Evolutionary conservation across 2,113 vertebrate genomes (phyloP).

Genomic region (Abramis brama): DNA sequence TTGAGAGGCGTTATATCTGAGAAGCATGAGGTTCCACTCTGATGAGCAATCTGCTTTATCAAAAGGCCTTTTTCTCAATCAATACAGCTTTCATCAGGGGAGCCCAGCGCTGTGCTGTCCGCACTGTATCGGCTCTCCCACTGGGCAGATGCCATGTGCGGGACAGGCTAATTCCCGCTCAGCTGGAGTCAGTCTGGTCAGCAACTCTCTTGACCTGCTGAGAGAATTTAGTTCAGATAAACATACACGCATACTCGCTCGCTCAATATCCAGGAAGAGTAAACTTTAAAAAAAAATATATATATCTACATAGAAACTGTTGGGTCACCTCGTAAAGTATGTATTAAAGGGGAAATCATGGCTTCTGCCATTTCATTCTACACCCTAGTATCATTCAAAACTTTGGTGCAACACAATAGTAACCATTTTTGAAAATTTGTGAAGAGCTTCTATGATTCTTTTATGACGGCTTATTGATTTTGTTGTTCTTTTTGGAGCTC

Average conservation of each 20-base stretch:
- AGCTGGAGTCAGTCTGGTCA: constrained; percentile 50
- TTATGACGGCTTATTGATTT: neutral
- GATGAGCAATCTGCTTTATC: constrained; percentile 79
- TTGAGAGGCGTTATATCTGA: constrained; percentile 72
- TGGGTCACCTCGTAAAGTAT: neutral
- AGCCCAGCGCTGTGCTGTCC: constrained; percentile 56
- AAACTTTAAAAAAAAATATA: neutral
- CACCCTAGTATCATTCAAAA: neutral
- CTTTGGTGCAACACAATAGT: no score
- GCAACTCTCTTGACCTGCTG: constrained; percentile 40
- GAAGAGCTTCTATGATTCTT: no score
- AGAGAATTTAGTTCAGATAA: constrained; percentile 26
- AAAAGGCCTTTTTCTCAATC: constrained; percentile 77
- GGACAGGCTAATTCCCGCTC: constrained; percentile 45
- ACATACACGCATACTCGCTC: neutral
- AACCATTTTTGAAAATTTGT: no score
- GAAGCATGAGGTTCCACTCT: constrained; percentile 76
- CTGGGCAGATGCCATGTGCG: constrained; percentile 37
- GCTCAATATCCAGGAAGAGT: constrained; percentile 11
- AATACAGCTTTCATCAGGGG: constrained; percentile 71
- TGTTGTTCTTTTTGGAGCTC: no score
- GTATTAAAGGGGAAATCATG: neutral
- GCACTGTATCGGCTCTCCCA: constrained; percentile 47
- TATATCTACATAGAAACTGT: neutral
- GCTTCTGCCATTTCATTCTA: neutral